A percentile compares a stretch with the other conserved stretches of the same genome.
Evolutionary conservation across 2,797 vertebrate species (phyloP).

Genomic region (Rachycentron canadum): DNA sequence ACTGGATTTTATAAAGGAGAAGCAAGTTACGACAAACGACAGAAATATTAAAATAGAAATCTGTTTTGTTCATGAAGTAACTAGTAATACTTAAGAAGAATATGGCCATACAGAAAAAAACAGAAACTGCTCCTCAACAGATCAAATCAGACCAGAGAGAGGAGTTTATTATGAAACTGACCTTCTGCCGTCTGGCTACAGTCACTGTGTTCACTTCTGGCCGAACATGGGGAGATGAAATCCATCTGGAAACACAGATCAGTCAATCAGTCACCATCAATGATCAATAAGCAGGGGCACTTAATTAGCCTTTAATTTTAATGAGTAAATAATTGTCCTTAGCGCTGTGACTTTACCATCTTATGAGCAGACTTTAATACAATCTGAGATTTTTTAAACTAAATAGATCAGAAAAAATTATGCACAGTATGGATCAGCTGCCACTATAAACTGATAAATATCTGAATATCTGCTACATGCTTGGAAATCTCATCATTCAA

Average conservation of each 20-base stretch:
- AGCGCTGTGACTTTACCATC: too few relatives aligned
- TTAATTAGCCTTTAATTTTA: not conserved
- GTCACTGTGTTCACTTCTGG: slow-evolving; percentile 88
- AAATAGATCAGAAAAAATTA: not conserved
- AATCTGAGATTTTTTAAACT: not conserved
- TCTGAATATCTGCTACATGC: not conserved
- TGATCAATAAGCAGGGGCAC: not conserved
- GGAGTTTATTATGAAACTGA: slow-evolving; percentile 73
- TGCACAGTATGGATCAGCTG: not conserved
- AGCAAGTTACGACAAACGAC: too few relatives aligned
- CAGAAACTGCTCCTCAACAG: not conserved
- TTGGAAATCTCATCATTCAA: not conserved
- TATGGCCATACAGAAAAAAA: not conserved
- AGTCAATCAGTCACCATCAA: not conserved
- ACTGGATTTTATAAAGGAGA: too few relatives aligned
- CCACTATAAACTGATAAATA: not conserved
- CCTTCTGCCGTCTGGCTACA: slow-evolving; percentile 87
- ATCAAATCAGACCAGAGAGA: not conserved
- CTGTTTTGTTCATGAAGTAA: not conserved
- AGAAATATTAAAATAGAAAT: not conserved
- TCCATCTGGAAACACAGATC: slow-evolving; percentile 86
- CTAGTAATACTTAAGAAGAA: not conserved
- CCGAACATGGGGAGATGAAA: slow-evolving; percentile 87
- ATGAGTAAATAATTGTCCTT: not conserved
- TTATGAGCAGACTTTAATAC: not conserved